Conservation (phyloP, 2,888 invertebrate genomes). For the Sesia apiformis region DNA sequence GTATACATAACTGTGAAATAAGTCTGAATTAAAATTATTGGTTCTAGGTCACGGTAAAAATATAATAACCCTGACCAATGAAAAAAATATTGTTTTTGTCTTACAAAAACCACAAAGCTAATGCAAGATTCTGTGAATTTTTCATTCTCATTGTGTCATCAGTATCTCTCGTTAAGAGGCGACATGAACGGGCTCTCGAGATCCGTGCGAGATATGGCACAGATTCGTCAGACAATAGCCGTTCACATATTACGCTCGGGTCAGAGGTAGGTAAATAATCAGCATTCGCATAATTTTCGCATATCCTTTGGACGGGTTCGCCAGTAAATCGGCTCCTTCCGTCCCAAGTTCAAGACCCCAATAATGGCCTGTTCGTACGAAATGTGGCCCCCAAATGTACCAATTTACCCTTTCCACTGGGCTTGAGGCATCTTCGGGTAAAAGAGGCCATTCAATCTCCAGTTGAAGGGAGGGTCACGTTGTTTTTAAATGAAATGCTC, state of each 20-base stretch:
- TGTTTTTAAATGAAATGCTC: constrained; percentile 45
- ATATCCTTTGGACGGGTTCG: constrained; percentile 11
- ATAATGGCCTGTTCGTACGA: constrained; percentile 41
- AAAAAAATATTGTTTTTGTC: too few relatives aligned
- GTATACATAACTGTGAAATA: too few relatives aligned
- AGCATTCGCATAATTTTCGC: constrained; percentile 17
- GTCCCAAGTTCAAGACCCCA: constrained; percentile 33
- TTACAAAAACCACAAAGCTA: too few relatives aligned
- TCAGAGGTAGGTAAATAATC: constrained; percentile 19
- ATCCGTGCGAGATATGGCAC: neutral
- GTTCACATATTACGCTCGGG: neutral
- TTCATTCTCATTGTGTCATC: too few relatives aligned
- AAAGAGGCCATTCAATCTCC: constrained; percentile 41
- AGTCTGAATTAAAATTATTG: too few relatives aligned
- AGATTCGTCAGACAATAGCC: neutral
- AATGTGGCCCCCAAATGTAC: constrained; percentile 42
- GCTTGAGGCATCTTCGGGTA: constrained; percentile 25
- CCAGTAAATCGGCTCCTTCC: constrained; percentile 29
- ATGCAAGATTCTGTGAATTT: too few relatives aligned
- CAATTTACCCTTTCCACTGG: constrained; percentile 41
- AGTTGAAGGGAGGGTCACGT: constrained; percentile 30
- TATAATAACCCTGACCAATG: too few relatives aligned
- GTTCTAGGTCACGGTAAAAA: too few relatives aligned
- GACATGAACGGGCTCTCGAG: neutral
- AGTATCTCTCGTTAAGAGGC: too few relatives aligned